Conservation (phyloP, 2,113 vertebrate species). For the Nesoenas mayeri region DNA sequence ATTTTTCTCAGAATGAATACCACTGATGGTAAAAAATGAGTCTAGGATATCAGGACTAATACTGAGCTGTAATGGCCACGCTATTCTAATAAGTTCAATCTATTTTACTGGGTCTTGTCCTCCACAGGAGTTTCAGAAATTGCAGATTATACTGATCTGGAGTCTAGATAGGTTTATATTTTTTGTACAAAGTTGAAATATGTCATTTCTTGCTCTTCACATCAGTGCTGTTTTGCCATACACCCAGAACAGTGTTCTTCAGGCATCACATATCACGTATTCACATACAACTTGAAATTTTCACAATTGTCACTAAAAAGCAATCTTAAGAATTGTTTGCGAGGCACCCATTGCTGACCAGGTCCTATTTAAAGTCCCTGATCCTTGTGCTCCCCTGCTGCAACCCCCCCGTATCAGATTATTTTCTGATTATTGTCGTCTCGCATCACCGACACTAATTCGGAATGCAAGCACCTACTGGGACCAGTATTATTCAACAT, state of each 20-base stretch:
- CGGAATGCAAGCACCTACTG: not conserved
- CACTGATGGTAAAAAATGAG: not conserved
- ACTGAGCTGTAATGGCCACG: not conserved
- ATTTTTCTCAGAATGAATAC: constrained; percentile 23
- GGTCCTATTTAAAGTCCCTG: not conserved
- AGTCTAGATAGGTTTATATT: not conserved
- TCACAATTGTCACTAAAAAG: not conserved
- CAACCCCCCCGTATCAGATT: accelerated
- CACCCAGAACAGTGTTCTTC: not conserved
- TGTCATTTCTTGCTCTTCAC: not conserved
- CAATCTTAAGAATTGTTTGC: not conserved
- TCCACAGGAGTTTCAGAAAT: not conserved
- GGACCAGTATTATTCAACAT: too few relatives aligned
- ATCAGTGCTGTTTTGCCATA: not conserved
- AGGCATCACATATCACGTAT: not conserved
- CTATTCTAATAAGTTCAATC: not conserved
- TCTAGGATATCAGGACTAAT: not conserved
- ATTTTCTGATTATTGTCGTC: not conserved
- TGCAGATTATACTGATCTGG: not conserved
- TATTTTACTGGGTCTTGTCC: not conserved
- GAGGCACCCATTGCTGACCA: not conserved
- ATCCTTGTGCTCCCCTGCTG: not conserved
- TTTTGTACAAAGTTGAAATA: not conserved
- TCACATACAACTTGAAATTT: not conserved
- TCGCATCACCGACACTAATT: not conserved